Base-by-base conservation (phyloP, 1,140 invertebrate genomes). In the Drosophila lowei region DNA sequence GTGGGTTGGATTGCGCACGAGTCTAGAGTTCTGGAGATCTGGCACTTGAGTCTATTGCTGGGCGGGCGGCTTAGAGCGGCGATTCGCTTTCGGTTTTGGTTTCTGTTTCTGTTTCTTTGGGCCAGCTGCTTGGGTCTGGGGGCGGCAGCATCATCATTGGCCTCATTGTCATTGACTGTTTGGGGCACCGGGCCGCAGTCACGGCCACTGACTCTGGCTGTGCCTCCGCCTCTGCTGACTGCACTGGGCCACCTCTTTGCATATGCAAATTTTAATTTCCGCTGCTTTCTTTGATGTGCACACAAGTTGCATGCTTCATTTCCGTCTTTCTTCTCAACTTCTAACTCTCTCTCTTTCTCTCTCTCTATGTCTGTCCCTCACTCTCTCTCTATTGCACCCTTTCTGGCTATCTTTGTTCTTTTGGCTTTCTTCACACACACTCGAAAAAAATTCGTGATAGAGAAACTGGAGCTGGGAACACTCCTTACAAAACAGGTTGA, bases 261-360 rank as follows among this genome's bases (percentile, higher is more conserved):
- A 70, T 70, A 90, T 90, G 86, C 86, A 86, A 90, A 90, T 90
- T 90, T 90, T 77, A 90, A 90, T 90, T 90, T 90, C 86, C 86
- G 81, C 62, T 80, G 54, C 77, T 83, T 83, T 81, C 76, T 74
- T 85, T 61, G 81, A 71, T 77, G 61, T 79, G 78, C 63, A 75
- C 71, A 79, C 67, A 84, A 78, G 73, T 86, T 76, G 78, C 83
- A 85, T 78, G 55, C 76, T 90, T 90, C 88, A 90, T 90, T 90
- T 90, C 86, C 86, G 81, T 23, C 55, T 49, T 56, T 42, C 48
- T 62, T 62, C 46, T 60, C 30, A 41, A 16, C 30, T 67, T 48
- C 25, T 21, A 0, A 30, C 30, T 57, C 30, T 15, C 6, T 55
- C 15, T 6, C 11, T 16, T 23, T 34, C 23, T 38, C 16, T 41